Conservation (phyloP, 1,140 invertebrate species). For the Cepaea nemoralis region DNA sequence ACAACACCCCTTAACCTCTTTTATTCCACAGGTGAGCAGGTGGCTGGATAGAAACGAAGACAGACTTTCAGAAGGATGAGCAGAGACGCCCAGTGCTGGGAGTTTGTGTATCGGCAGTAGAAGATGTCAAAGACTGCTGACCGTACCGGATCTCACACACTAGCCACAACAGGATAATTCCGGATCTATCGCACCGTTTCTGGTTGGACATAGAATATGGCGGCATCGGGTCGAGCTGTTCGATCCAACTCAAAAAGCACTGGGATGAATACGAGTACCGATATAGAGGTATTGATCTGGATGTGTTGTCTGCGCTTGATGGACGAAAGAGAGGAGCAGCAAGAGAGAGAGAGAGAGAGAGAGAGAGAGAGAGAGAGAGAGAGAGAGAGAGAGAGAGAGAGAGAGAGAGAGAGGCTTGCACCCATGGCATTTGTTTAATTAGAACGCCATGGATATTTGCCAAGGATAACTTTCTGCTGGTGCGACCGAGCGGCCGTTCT, state of each 20-base stretch:
- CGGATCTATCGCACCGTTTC: not conserved
- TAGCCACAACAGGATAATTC: not conserved
- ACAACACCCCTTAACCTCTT: no score
- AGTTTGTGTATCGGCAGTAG: not conserved
- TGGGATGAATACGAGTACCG: slow-evolving; percentile 2
- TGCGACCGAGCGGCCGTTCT: no score
- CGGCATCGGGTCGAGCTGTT: not conserved
- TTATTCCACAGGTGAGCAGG: not conserved
- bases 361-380: not conserved
- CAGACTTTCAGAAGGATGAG: not conserved
- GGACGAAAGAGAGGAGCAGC: no score
- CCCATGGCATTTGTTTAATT: no score
- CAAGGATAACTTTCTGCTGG: no score
- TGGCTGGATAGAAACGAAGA: not conserved
- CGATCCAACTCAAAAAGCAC: not conserved
- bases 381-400: not conserved
- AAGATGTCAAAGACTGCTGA: not conserved
- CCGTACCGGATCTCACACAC: not conserved
- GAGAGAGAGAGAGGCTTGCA: not conserved
- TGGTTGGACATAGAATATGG: not conserved
- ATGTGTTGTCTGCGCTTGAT: not conserved
- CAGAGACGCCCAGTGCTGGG: not conserved
- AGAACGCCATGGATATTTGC: no score
- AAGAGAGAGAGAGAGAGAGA: not conserved
- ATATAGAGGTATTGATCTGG: not conserved